A percentile compares a stretch with the other conserved stretches of the same genome.
Evolutionary conservation across 2,797 vertebrate genomes (phyloP).

Genomic region (Momotus momota): DNA sequence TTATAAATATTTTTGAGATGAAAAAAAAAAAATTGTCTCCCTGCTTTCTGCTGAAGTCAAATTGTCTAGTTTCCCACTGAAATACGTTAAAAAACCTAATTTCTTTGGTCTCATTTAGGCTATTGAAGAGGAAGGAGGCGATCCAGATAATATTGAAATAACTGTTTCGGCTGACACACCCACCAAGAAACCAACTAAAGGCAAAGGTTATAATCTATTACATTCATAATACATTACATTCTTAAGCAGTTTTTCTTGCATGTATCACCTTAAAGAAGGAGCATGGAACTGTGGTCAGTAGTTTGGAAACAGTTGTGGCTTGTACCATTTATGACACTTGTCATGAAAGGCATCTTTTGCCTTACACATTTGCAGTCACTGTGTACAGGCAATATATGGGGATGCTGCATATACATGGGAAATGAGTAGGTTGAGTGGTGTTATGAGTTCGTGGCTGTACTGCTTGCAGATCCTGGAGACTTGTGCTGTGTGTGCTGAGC

Average conservation of each 20-base stretch:
- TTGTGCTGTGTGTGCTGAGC: background rate
- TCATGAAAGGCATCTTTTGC: background rate
- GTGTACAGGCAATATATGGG: accelerated
- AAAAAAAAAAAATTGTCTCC: background rate
- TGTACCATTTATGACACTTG: background rate
- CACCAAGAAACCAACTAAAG: slow-evolving; percentile 88
- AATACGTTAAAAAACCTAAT: background rate
- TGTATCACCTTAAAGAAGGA: background rate
- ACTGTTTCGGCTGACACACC: slow-evolving; percentile 82
- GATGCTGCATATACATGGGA: background rate
- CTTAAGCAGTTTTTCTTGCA: background rate
- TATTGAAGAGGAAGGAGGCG: slow-evolving; percentile 94
- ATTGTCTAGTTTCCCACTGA: background rate
- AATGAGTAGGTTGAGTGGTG: background rate
- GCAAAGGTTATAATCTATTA: slow-evolving; percentile 85
- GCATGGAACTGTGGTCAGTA: background rate
- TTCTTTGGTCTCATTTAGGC: slow-evolving; percentile 82
- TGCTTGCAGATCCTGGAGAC: background rate
- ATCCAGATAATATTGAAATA: slow-evolving; percentile 91
- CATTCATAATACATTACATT: background rate
- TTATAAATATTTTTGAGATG: background rate
- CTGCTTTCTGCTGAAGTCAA: background rate
- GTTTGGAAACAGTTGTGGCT: background rate
- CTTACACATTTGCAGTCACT: background rate
- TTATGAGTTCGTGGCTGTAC: background rate